Evolutionary conservation across 2,797 vertebrate genomes (phyloP), one percentile per base, ranked within the genome.

Genomic region (Myripristis jacobus): DNA sequence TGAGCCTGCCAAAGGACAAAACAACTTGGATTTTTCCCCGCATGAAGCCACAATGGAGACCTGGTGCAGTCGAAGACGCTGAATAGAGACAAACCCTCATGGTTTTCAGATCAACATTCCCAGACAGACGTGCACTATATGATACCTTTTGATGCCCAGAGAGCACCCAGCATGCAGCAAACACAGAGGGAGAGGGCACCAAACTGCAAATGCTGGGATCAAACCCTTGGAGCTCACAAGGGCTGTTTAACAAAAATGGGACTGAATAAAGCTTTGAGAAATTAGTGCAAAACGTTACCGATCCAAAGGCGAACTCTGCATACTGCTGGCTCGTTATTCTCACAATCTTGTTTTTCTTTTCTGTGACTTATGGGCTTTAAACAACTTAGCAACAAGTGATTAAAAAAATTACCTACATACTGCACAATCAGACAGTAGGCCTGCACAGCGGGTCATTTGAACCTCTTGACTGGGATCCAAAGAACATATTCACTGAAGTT

Each of bases 81-180:
- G 69, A 76, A 68, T 48, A 75, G 59, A 83, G 77, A 85, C 70
- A 75, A 83, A 55, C 41, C 61, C 83, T 81, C 57, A 72, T 88
- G 89, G 74, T 82, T 89, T 87, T 85, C 70, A 85, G 74, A 88
- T 90, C 86, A 90, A 88, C 89, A 90, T 89, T 90, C 83, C 88
- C 77, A 85, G 87, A 88, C 85, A 82, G 64, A 70, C 63, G 15
- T 66, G 61, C 73, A 79, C 70, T 67, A 56, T 68, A 47, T 62
- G 75, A 79, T 71, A 84, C 56, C 64, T 71, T 68, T 69, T 48
- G 70, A 83, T 89, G 82, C 78, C 79, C 66, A 56, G 71, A 73
- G 68, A 73, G 71, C 66, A 81, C 31, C 65, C 51, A 29, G 73
- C 57, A 77, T 56, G 54, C 38, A 75, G 75, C 70, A 70, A 65